Conservation (phyloP, 2,888 invertebrate species). For the Diplolepis rosae region DNA sequence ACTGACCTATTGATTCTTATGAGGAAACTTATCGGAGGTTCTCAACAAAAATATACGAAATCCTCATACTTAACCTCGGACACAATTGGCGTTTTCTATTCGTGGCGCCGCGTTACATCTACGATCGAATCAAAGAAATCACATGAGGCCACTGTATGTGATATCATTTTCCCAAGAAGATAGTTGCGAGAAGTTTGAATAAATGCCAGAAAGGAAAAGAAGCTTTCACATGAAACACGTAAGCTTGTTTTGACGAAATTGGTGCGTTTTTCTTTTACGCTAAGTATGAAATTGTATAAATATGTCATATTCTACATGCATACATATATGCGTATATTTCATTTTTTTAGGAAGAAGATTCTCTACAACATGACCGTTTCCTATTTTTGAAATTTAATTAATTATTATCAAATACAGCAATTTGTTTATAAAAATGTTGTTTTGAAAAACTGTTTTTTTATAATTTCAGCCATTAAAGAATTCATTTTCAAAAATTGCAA, state of each 20-base stretch:
- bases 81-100: background rate
- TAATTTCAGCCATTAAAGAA: too few species aligned
- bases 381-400: too few species aligned
- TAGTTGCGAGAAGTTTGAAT: constrained; percentile 23
- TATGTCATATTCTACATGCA: background rate
- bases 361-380: too few species aligned
- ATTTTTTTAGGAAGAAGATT: too few species aligned
- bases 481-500: too few species aligned
- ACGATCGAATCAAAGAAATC: background rate
- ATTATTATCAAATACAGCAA: too few species aligned
- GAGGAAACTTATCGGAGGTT: background rate
- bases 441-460: too few species aligned
- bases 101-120: background rate
- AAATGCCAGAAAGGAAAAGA: constrained; percentile 3
- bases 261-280: background rate
- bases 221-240: constrained; percentile 27
- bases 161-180: constrained; percentile 35
- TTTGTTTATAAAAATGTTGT: too few species aligned
- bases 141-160: constrained; percentile 28
- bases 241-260: constrained; percentile 37
- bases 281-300: background rate
- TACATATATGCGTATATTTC: background rate
- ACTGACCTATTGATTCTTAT: constrained; percentile 5
- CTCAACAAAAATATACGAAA: background rate
- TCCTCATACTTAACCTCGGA: background rate